phyloP scores from a whole-genome alignment of 2,888 invertebrate genomes.

The Caenorhabditis becei region DNA sequence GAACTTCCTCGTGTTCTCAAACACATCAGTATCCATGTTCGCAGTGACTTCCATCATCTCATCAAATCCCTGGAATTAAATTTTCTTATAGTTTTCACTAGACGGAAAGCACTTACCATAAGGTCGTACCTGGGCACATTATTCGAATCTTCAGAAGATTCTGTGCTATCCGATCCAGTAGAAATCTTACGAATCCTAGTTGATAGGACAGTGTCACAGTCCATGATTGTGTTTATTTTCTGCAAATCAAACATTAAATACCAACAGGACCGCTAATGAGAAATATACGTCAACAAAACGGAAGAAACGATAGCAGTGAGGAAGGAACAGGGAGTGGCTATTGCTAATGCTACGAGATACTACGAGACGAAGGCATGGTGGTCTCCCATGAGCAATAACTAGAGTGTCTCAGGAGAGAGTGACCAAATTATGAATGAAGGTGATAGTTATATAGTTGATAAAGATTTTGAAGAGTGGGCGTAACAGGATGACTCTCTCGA shows the following conservation, averaged over 20 bases:
- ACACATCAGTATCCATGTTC: constrained; percentile 12
- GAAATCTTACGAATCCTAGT: background rate
- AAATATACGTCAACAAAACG: too few species aligned
- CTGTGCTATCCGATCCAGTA: background rate
- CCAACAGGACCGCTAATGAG: background rate
- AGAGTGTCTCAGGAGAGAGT: too few species aligned
- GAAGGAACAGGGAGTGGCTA: too few species aligned
- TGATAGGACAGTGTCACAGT: background rate
- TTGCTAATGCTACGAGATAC: too few species aligned
- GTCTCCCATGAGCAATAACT: too few species aligned
- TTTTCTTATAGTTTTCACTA: background rate
- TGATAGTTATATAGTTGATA: too few species aligned
- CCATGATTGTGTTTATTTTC: background rate
- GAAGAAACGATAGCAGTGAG: too few species aligned
- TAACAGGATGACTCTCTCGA: too few species aligned
- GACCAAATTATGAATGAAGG: too few species aligned
- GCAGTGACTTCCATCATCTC: background rate
- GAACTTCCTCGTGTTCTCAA: constrained; percentile 35
- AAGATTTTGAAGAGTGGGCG: too few species aligned
- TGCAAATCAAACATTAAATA: background rate
- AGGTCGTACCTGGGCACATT: background rate
- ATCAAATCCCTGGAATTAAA: constrained; percentile 13
- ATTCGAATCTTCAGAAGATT: background rate
- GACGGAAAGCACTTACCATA: constrained; percentile 19
- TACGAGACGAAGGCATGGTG: too few species aligned